These are phyloP conservation scores for Podotricha telesiphe DNA, from an alignment of 2,888 invertebrate genomes.

Conservation along the genomic window DNA sequence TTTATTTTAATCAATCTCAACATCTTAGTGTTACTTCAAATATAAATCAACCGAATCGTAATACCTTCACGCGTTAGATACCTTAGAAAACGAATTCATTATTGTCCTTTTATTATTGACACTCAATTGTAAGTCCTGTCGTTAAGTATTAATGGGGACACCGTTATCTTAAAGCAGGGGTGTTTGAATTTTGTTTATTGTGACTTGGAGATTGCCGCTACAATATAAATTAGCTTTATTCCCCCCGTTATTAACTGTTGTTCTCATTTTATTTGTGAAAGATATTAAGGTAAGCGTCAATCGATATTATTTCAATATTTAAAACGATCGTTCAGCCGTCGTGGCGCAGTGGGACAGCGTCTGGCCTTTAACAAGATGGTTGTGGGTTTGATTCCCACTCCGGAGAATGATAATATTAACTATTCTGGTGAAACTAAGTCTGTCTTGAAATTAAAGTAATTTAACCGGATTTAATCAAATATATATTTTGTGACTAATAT, in stretches of 20 bases:
- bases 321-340: not conserved
- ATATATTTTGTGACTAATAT: too few species aligned
- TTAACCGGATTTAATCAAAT: too few species aligned
- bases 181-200: conserved; percentile 32
- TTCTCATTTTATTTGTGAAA: conserved; percentile 19
- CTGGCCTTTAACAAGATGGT: too few species aligned
- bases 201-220: conserved; percentile 29
- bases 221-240: conserved; percentile 32
- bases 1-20: not conserved
- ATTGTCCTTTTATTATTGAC: conserved; percentile 30
- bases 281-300: conserved; percentile 16
- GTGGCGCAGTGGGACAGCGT: too few species aligned
- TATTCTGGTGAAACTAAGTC: too few species aligned
- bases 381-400: too few species aligned
- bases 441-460: too few species aligned
- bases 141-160: conserved; percentile 27
- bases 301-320: conserved; percentile 2
- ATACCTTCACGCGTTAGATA: not conserved
- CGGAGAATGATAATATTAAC: too few species aligned
- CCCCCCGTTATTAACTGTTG: conserved; percentile 20
- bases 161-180: conserved; percentile 15
- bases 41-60: not conserved
- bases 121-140: conserved; percentile 27
- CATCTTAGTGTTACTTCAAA: not conserved
- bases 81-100: conserved; percentile 11